These are phyloP conservation scores for Calliphora vomitoria DNA, from an alignment of 2,888 invertebrate genomes.

Conservation along the genomic window DNA sequence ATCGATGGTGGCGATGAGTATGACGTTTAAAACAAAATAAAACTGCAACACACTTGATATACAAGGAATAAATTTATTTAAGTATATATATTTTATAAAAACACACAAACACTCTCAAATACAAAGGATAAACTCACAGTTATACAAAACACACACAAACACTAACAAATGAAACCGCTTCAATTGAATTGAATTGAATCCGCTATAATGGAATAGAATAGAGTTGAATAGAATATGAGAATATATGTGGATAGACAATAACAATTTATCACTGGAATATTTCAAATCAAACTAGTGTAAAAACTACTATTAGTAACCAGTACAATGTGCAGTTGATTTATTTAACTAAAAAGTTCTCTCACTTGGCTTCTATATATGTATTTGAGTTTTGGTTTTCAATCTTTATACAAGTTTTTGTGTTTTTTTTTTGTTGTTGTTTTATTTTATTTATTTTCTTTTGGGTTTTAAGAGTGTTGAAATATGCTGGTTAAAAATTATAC, in stretches of 20 bases:
- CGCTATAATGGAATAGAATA: slow-evolving; percentile 24
- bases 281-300: not conserved
- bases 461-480: not conserved
- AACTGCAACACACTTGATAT: slow-evolving; percentile 14
- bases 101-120: not conserved
- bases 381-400: slow-evolving; percentile 31
- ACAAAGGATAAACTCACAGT: not conserved
- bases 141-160: not conserved
- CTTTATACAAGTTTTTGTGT: not conserved
- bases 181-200: slow-evolving; percentile 41
- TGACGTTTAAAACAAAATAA: slow-evolving; percentile 28
- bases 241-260: slow-evolving; percentile 11
- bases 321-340: slow-evolving; percentile 34
- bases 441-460: not conserved
- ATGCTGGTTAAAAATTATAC: slow-evolving; percentile 14
- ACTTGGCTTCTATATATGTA: slow-evolving; percentile 52
- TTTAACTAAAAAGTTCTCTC: slow-evolving; percentile 36
- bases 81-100: not conserved
- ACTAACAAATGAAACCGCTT: slow-evolving; percentile 21
- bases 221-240: not conserved
- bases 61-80: not conserved
- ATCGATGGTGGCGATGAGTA: slow-evolving; percentile 42
- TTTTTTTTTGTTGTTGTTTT: not conserved
- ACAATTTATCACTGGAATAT: slow-evolving; percentile 54
- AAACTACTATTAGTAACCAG: not conserved